Conservation (phyloP, 2,888 invertebrate genomes). For the Drosophila hamatofila region DNA sequence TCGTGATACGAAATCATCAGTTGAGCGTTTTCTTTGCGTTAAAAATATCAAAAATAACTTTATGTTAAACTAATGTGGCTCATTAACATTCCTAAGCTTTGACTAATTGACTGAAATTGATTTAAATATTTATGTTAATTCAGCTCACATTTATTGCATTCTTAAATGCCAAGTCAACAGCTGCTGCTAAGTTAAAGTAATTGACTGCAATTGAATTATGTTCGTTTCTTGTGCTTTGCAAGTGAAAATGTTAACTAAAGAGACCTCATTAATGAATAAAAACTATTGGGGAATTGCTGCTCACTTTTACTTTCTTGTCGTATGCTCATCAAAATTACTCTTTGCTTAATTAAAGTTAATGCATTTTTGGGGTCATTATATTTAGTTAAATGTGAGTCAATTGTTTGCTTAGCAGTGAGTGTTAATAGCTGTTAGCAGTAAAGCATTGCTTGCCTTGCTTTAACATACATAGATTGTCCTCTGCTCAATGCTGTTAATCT, state of each 20-base stretch:
- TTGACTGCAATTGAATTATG: slow-evolving; percentile 4
- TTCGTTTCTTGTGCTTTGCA: background rate
- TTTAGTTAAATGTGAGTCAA: background rate
- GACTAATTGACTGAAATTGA: slow-evolving; percentile 10
- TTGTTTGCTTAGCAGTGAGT: background rate
- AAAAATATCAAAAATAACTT: no score
- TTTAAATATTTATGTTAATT: background rate
- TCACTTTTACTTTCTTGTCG: background rate
- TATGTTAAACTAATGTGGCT: background rate
- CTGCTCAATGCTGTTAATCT: background rate
- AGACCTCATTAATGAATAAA: background rate
- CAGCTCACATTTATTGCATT: background rate
- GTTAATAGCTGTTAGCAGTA: background rate
- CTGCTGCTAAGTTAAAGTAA: background rate
- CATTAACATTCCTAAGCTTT: background rate
- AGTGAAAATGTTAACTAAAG: slow-evolving; percentile 2
- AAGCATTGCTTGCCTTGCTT: background rate
- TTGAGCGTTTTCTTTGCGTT: background rate
- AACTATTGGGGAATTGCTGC: background rate
- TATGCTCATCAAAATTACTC: background rate
- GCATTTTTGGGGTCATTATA: background rate
- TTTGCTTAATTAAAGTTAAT: background rate
- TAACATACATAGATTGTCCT: background rate
- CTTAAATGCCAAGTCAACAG: background rate
- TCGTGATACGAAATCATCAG: background rate